A percentile compares a stretch with the other conserved stretches of the same genome.
Conservation (phyloP, 2,888 invertebrate genomes). For the Julus scandinavius region DNA sequence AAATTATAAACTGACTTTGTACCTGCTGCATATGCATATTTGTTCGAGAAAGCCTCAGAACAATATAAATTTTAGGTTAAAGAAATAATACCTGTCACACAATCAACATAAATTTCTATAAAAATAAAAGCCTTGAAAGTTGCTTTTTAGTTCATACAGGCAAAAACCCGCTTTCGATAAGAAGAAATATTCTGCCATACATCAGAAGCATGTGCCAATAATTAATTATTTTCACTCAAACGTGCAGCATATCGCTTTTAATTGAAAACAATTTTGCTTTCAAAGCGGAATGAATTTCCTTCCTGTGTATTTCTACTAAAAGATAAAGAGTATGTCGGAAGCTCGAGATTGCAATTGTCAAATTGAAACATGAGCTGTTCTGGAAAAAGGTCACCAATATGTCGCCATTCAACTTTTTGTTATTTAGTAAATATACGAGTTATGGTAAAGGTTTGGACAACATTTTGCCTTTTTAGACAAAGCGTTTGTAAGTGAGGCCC, state of each 20-base stretch:
- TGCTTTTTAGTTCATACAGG: too few species aligned
- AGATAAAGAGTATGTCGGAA: conserved; percentile 2
- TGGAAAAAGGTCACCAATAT: neutral
- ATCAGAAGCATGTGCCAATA: neutral
- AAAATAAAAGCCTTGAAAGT: too few species aligned
- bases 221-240: neutral
- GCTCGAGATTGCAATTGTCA: neutral
- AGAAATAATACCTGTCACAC: too few species aligned
- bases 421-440: neutral
- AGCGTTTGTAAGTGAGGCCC: too few species aligned
- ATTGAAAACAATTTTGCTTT: conserved; percentile 3
- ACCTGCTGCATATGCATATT: neutral
- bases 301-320: neutral
- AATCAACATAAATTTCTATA: too few species aligned
- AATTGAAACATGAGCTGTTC: neutral
- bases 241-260: conserved; percentile 11
- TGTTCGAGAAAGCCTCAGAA: neutral
- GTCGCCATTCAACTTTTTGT: neutral
- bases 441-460: neutral
- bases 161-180: neutral
- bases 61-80: too few species aligned
- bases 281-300: neutral
- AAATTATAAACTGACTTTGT: too few species aligned
- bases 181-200: neutral
- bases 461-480: neutral